Conservation (phyloP, 2,797 vertebrate species). For the Galaxias olidus region DNA sequence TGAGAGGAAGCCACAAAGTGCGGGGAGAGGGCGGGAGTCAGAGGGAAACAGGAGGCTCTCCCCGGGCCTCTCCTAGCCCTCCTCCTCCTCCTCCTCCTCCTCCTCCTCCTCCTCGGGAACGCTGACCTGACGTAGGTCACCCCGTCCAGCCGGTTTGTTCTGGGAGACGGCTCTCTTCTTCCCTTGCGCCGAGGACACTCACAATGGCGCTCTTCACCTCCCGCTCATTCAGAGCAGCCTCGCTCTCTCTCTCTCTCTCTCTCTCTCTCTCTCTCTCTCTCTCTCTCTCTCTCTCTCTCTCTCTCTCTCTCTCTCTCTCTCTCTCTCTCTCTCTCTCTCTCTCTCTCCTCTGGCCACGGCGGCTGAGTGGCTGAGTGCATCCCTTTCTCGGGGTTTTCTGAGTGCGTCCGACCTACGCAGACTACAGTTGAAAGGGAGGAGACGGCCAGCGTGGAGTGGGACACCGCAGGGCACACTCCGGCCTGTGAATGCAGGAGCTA, state of each 20-base stretch:
- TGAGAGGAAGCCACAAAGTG: neutral
- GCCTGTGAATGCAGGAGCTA: no score
- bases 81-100: neutral
- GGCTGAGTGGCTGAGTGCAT: neutral
- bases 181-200: constrained; percentile 3
- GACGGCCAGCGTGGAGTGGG: no score
- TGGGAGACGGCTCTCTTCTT: neutral
- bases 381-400: neutral
- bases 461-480: no score
- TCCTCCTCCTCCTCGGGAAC: neutral
- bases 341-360: neutral
- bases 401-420: constrained; percentile 11
- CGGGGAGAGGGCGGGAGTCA: neutral
- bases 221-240: neutral
- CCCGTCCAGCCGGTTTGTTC: neutral
- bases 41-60: no score
- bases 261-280: neutral
- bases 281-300: neutral
- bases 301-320: neutral
- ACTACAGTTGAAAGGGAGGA: no score
- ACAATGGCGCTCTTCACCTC: constrained; percentile 16
- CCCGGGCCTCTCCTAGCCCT: neutral
- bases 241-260: neutral
- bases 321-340: neutral
- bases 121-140: neutral